Evolutionary conservation across 1,140 invertebrate species (phyloP), one percentile per base, ranked within the genome.

Genomic region (Aricia agestis): DNA sequence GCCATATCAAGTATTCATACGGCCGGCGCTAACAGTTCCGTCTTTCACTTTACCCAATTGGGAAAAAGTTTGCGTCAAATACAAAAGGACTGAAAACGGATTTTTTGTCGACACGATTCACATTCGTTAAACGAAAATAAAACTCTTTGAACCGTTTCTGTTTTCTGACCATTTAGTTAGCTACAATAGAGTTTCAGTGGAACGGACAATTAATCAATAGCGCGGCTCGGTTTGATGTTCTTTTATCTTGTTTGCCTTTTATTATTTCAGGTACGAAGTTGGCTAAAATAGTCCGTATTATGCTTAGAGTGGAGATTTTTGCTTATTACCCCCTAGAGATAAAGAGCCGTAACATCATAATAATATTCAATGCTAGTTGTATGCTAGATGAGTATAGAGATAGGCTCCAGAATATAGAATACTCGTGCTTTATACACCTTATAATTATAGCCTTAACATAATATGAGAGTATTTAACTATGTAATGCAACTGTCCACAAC

Each of bases 1-100:
- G 59, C 59, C 59, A 11, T 63, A 63, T 63, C 31, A 25, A 63
- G 59, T 63, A 63, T 63, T 63, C 59, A 63, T 25, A 63, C 10
- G 2, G 19, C 59, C 10, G 19, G 59, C 59, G 18, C 19, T 63
- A 63, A 18, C 19, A 9, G 59, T 25, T 63, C 59, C 18, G 19
- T 18, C 58, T 59, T 58, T 59, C 59, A 19, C 18, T 63, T 17
- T 63, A 63, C 19, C 59, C 59, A 63, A 63, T 63, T 63, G 3
- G 59, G 18, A 63, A 63, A 63, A 63, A 63, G 17, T 63, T 63
- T 17, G 19, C 59, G 19, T 19, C 59, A 63, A 63, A 25, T 25
- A 63, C 59, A 63, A 63, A 63, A 63, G 59, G 59, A 63, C 18
- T 19, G 18, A 63, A 63, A 19, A 63, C 18, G 13, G 45, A 52